Conservation (phyloP, 1,140 invertebrate species). For the Limonius californicus region DNA sequence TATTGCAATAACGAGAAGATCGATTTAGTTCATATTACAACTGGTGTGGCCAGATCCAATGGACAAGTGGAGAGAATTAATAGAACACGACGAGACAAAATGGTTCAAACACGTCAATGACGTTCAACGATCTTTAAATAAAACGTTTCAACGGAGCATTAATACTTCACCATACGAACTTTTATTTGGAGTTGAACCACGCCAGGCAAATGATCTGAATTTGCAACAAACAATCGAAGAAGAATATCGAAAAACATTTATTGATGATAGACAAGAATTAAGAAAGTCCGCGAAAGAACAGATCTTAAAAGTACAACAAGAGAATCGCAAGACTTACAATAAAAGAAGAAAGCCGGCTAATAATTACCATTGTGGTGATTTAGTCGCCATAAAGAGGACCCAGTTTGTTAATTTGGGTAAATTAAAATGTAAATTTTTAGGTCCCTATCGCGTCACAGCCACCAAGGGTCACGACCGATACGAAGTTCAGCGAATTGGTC, state of each 20-base stretch:
- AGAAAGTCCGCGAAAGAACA: slow-evolving; percentile 30
- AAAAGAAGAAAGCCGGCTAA: slow-evolving; percentile 31
- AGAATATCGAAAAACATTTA: not conserved
- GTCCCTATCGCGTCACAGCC: slow-evolving; percentile 40
- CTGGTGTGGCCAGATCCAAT: too few relatives aligned
- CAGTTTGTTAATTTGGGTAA: not conserved
- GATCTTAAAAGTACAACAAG: slow-evolving; percentile 40
- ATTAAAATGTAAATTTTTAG: slow-evolving; percentile 44
- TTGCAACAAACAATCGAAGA: too few relatives aligned
- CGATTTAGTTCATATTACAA: too few relatives aligned
- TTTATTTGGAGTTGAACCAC: too few relatives aligned
- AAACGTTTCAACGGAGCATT: too few relatives aligned
- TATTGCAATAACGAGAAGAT: slow-evolving; percentile 19
- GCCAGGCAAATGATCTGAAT: too few relatives aligned
- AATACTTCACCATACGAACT: too few relatives aligned
- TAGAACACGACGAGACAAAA: too few relatives aligned
- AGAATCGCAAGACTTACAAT: slow-evolving; percentile 39
- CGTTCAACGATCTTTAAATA: too few relatives aligned
- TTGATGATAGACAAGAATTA: not conserved
- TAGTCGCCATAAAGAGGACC: slow-evolving; percentile 44
- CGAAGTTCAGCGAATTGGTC: slow-evolving; percentile 31
- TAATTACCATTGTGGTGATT: slow-evolving; percentile 39
- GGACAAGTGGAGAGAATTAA: too few relatives aligned
- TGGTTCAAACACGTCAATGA: too few relatives aligned
- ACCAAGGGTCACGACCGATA: slow-evolving; percentile 35